Evolutionary conservation across 1,140 invertebrate genomes (phyloP).

Genomic region (Zaprionus camerounensis): DNA sequence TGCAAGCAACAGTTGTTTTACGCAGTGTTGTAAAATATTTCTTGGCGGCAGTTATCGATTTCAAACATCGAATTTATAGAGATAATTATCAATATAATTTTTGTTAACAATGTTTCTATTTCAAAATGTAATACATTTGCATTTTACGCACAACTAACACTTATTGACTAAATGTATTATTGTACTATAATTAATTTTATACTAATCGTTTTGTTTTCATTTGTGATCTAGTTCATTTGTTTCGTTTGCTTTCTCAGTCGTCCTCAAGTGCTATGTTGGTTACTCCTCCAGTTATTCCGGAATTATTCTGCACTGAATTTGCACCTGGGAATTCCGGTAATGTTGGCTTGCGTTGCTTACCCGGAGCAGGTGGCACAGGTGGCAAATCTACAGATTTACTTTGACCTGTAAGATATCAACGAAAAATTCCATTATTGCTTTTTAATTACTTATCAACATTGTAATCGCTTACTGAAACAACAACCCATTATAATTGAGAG

Average conservation of each 20-base stretch:
- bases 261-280: conserved; percentile 61
- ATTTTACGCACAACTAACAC: conserved; percentile 8
- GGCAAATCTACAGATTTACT: conserved; percentile 76
- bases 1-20: conserved; percentile 17
- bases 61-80: background rate
- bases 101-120: background rate
- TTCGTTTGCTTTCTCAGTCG: conserved; percentile 27
- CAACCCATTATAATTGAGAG: conserved; percentile 62
- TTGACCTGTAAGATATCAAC: conserved; percentile 45
- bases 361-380: conserved; percentile 61
- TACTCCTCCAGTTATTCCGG: conserved; percentile 43
- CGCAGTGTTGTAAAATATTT: background rate
- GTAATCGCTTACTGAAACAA: conserved; percentile 66
- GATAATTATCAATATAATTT: conserved; percentile 20
- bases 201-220: background rate
- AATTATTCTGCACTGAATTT: conserved; percentile 12
- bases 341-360: conserved; percentile 45
- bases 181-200: background rate
- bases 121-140: conserved; percentile 9
- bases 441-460: conserved; percentile 15
- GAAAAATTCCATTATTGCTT: conserved; percentile 5
- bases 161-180: conserved; percentile 10
- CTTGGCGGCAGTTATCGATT: conserved; percentile 26
- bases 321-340: conserved; percentile 60
- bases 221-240: background rate